Conservation (phyloP, 1,140 invertebrate genomes). For the Tetragonula clypearis region DNA sequence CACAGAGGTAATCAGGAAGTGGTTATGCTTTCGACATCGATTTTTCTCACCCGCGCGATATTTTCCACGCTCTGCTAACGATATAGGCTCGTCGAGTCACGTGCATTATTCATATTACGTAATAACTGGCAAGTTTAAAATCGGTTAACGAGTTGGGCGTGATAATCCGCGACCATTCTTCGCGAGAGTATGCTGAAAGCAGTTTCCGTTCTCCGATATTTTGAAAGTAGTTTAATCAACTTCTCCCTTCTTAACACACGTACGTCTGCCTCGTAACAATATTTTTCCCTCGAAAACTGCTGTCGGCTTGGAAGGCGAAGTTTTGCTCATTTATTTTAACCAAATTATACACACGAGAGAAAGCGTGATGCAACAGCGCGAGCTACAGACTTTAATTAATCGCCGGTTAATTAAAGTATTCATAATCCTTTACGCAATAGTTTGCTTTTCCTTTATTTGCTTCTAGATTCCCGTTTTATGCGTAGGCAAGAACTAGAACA, state of each 20-base stretch:
- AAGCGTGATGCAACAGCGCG: background rate
- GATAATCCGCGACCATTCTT: background rate
- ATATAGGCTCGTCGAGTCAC: slow-evolving; percentile 51
- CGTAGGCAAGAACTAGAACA: background rate
- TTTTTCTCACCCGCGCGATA: background rate
- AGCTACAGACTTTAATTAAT: background rate
- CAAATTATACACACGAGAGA: background rate
- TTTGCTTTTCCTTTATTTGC: background rate
- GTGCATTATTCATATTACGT: slow-evolving; percentile 69
- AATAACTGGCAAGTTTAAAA: slow-evolving; percentile 49
- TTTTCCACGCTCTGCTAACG: slow-evolving; percentile 64
- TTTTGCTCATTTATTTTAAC: slow-evolving; percentile 1
- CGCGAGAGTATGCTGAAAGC: background rate
- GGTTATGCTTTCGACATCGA: background rate
- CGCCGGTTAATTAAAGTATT: background rate
- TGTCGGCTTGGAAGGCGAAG: background rate
- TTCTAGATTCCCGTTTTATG: background rate
- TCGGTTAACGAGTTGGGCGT: background rate
- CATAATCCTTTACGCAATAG: background rate
- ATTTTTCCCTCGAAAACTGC: too few species aligned
- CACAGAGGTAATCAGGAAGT: background rate
- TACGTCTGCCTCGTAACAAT: background rate
- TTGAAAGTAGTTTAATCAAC: background rate
- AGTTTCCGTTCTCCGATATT: background rate
- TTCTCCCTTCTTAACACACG: too few species aligned